These are phyloP conservation scores for Hoplodrina blanda DNA, from an alignment of 2,888 invertebrate species.

Conservation along the genomic window DNA sequence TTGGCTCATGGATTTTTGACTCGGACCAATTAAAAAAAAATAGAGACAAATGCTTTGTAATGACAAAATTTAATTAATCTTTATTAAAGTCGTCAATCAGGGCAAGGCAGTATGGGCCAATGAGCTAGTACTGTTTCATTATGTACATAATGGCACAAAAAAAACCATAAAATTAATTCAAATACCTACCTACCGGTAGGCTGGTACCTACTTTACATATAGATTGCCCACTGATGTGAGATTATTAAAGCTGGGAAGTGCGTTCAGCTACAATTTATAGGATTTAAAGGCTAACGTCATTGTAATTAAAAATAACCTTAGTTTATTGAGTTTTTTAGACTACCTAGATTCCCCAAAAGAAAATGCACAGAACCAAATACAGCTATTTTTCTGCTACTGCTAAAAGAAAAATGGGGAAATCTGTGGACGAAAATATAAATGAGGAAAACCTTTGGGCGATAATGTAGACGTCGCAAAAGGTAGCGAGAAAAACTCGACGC, in stretches of 20 bases:
- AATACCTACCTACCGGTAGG: conserved; percentile 35
- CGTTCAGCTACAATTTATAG: conserved; percentile 40
- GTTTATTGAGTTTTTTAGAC: neutral
- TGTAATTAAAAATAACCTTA: conserved; percentile 13
- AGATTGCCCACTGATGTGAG: conserved; percentile 50
- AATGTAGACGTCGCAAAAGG: conserved; percentile 21
- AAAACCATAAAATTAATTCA: conserved; percentile 45
- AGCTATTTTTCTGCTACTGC: neutral
- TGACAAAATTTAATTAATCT: conserved; percentile 2
- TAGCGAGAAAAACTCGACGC: conserved; percentile 8
- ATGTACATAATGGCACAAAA: conserved; percentile 29
- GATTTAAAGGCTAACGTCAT: conserved; percentile 39
- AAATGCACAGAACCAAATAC: neutral
- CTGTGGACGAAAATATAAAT: conserved; percentile 3
- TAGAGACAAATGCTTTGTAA: neutral
- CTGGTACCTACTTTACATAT: conserved; percentile 53
- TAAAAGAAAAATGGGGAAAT: neutral
- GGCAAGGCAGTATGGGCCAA: conserved; percentile 12
- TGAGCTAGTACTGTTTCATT: conserved; percentile 35
- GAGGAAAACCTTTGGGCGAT: conserved; percentile 17
- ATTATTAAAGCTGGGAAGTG: conserved; percentile 46
- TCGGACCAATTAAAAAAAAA: no score
- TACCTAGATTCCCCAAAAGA: neutral
- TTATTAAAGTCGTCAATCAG: conserved; percentile 33
- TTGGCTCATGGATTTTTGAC: neutral